Base-by-base conservation (phyloP, 2,113 vertebrate species). In the Glaucomys volans region DNA sequence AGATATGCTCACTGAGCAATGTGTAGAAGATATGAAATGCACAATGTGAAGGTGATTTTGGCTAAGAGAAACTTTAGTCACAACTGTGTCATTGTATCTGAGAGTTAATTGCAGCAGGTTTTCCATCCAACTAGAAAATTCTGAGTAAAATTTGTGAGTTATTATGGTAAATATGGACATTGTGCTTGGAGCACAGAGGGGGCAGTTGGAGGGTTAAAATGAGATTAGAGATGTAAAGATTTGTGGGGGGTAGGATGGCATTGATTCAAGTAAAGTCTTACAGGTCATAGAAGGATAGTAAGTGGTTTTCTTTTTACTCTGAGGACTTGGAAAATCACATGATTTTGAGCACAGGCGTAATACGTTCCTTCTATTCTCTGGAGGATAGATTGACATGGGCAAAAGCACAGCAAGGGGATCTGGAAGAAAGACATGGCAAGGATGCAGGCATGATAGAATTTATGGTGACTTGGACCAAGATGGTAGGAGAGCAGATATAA, bases 191-290 rank as follows among this genome's bases (percentile, higher is more conserved):
- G 35, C 35, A 86, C 16, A 92, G 42, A 85, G 2, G 26, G 3
- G 40, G 0, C 0, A 30, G 35, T 40, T 62, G 22, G 13, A 74
- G 14, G 1, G 12, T 32, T 91, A 64, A 75, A 87, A 37, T 10
- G 26, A 82, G 8, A 2, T 76, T 44, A 22, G 14, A 67, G 30
- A 44, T 18, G 0, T 44, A 82, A 30, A 85, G 17, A 1, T 44
- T 1, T 20, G 11, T 7, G 47, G 11, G 2, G 2, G 18, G 11
- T 17, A 0, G 1, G 18, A 47, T 9, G 18, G 20, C 20, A 24
- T 17, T 95, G 64, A 57, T 30, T 94, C 3, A 16, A 26, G 8
- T 40, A 57, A 12, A 11, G 11, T 22, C 17, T 81, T 59, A 13
- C 5, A 14, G 35, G 3, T 24, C n/a, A 69, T 2, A 52, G 30